Conservation (phyloP, 2,113 vertebrate species). For the Atractosteus spatula region DNA sequence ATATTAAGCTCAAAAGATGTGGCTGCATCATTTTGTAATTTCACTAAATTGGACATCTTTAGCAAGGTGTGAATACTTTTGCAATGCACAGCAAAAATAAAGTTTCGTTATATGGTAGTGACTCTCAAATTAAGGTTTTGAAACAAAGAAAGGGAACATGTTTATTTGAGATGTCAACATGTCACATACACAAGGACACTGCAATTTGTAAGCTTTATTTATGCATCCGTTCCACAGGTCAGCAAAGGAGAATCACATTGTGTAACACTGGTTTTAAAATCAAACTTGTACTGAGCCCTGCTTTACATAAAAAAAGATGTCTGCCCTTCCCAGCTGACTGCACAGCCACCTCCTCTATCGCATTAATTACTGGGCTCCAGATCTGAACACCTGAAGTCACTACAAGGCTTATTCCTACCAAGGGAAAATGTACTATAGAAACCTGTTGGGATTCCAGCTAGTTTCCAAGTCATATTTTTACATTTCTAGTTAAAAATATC, state of each 20-base stretch:
- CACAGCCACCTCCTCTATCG: not conserved
- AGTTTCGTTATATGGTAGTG: too few species aligned
- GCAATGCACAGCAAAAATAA: too few species aligned
- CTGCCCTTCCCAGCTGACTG: not conserved
- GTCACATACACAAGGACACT: not conserved
- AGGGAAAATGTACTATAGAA: not conserved
- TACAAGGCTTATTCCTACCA: not conserved
- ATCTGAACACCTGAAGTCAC: not conserved
- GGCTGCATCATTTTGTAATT: too few species aligned
- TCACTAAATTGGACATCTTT: too few species aligned
- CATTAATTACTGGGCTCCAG: not conserved
- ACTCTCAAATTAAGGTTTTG: too few species aligned
- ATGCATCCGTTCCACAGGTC: not conserved
- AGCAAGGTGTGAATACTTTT: too few species aligned
- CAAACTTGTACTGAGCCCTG: slow-evolving; percentile 14
- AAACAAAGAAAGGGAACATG: too few species aligned
- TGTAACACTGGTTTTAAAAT: slow-evolving; percentile 13
- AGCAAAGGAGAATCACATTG: slow-evolving; percentile 12
- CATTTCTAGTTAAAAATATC: not conserved
- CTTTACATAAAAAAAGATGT: slow-evolving; percentile 9
- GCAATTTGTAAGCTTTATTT: not conserved
- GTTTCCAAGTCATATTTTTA: not conserved
- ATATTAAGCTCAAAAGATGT: too few species aligned
- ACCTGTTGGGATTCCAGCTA: not conserved
- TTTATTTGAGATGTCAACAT: too few species aligned